A percentile compares a stretch with the other conserved stretches of the same genome.
These are phyloP conservation scores for Micrasema longulum DNA, from an alignment of 1,140 invertebrate species.

Conservation along the genomic window DNA sequence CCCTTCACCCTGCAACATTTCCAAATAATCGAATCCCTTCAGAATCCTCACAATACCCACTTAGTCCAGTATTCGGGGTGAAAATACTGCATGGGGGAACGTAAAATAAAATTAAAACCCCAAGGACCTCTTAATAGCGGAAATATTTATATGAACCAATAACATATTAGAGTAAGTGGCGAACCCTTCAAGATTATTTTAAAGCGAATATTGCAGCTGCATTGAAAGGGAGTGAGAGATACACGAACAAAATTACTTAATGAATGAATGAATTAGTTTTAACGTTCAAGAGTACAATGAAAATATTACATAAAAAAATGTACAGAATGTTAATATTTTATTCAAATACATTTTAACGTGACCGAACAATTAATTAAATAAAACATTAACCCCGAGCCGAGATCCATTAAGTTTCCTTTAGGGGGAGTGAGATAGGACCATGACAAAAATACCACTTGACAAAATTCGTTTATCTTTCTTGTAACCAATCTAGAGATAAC, in stretches of 20 bases:
- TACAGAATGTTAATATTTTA: too few species aligned
- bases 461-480: slow-evolving; percentile 5
- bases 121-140: slow-evolving; percentile 24
- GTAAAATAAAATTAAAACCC: slow-evolving; percentile 33
- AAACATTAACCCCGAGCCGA: too few species aligned
- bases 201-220: slow-evolving; percentile 9
- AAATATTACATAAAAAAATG: too few species aligned
- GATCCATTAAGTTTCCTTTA: too few species aligned
- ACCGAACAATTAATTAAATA: too few species aligned
- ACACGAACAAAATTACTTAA: too few species aligned
- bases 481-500: background rate
- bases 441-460: slow-evolving; percentile 3
- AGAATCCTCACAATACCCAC: slow-evolving; percentile 31
- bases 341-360: too few species aligned
- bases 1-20: slow-evolving; percentile 2
- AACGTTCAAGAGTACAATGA: too few species aligned
- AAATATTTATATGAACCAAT: slow-evolving; percentile 23
- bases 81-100: slow-evolving; percentile 11
- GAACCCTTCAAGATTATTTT: slow-evolving; percentile 5
- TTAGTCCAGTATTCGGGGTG: slow-evolving; percentile 26
- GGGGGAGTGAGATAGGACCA: background rate
- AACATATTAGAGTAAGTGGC: slow-evolving; percentile 7
- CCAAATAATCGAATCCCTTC: slow-evolving; percentile 13
- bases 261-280: too few species aligned
- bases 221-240: background rate